Percentiles rank a stretch among this genome's conserved stretches.
phyloP scores from a whole-genome alignment of 2,888 invertebrate species.

The Eristalinus sepulchralis region DNA sequence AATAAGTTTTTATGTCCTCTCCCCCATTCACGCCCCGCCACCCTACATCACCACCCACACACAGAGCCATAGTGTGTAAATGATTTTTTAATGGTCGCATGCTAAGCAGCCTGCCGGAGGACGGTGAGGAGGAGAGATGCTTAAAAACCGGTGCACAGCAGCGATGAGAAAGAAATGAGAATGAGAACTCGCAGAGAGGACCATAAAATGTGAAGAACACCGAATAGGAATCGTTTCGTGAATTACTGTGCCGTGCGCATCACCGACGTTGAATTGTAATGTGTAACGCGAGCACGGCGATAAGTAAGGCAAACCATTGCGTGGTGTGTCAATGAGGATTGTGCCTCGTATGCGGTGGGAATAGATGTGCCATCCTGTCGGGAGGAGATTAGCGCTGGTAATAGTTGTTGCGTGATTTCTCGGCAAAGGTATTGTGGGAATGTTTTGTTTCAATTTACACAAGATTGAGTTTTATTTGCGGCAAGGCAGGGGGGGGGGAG shows the following conservation, averaged over 20 bases:
- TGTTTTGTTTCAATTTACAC: neutral
- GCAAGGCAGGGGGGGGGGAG: too few relatives aligned
- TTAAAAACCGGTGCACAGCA: neutral
- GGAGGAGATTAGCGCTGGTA: conserved; percentile 8
- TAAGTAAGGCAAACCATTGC: conserved; percentile 13
- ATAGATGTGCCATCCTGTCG: conserved; percentile 2
- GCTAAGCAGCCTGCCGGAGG: neutral
- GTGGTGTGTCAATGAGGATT: neutral
- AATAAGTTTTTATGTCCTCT: conserved; percentile 20
- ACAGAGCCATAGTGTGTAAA: conserved; percentile 40
- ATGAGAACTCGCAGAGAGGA: conserved; percentile 17
- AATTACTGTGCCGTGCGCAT: conserved; percentile 39
- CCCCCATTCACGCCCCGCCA: neutral
- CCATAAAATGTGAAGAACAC: conserved; percentile 37
- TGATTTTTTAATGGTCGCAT: conserved; percentile 54
- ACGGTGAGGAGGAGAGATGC: neutral
- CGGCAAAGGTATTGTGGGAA: neutral
- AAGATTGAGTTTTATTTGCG: neutral
- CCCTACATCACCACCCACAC: neutral
- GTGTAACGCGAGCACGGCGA: conserved; percentile 34
- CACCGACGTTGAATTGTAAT: conserved; percentile 26
- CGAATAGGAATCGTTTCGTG: conserved; percentile 37
- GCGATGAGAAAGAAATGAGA: neutral
- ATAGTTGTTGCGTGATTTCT: conserved; percentile 16
- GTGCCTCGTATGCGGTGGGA: neutral